Evolutionary conservation across 2,797 vertebrate genomes (phyloP).

Genomic region (Scleropages formosus): DNA sequence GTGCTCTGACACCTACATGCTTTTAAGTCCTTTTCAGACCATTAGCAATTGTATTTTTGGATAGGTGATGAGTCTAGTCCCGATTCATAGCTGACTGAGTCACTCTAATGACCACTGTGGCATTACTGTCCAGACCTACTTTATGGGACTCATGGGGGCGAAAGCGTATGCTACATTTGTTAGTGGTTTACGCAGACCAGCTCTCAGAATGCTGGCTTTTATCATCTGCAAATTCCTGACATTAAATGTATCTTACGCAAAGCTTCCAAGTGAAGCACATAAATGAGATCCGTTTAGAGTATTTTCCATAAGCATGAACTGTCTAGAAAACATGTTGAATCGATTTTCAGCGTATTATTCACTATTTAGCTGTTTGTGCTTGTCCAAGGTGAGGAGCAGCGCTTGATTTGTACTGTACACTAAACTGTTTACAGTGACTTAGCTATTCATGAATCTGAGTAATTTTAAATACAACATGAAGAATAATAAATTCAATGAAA

Average conservation of each 20-base stretch:
- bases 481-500: too few species aligned
- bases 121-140: conserved; percentile 52
- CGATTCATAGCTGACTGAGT: conserved; percentile 65
- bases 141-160: conserved; percentile 58
- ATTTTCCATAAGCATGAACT: not conserved
- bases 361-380: too few species aligned
- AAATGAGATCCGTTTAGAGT: not conserved
- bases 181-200: conserved; percentile 47
- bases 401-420: too few species aligned
- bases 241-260: not conserved
- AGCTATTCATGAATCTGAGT: too few species aligned
- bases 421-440: too few species aligned
- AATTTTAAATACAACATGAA: too few species aligned
- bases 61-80: conserved; percentile 60
- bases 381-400: too few species aligned
- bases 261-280: not conserved
- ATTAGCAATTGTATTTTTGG: conserved; percentile 61
- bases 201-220: conserved; percentile 29
- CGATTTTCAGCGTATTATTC: too few species aligned
- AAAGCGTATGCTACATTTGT: conserved; percentile 58
- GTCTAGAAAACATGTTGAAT: not conserved
- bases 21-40: conserved; percentile 48
- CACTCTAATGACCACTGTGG: conserved; percentile 50
- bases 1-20: conserved; percentile 16
- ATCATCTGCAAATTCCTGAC: not conserved